Evolutionary conservation across 2,888 invertebrate genomes (phyloP).

Genomic region (Deroplatys truncata): DNA sequence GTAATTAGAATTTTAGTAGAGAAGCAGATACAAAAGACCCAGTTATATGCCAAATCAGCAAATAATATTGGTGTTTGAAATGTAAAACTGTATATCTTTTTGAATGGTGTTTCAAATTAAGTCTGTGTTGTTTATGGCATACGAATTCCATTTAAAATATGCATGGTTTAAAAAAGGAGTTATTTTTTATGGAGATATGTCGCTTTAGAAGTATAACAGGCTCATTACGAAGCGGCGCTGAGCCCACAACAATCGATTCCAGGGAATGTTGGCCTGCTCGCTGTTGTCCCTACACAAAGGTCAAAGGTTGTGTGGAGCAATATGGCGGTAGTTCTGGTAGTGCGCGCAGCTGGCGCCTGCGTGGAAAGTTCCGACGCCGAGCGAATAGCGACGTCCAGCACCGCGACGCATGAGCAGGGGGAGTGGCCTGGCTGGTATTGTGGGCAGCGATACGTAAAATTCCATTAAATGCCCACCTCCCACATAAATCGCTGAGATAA

Average conservation of each 20-base stretch:
- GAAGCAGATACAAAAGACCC: too few relatives aligned
- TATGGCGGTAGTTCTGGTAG: neutral
- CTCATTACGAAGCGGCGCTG: neutral
- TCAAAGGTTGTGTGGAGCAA: neutral
- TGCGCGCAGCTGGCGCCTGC: neutral
- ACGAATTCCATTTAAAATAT: too few relatives aligned
- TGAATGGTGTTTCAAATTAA: too few relatives aligned
- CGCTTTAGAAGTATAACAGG: neutral
- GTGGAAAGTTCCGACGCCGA: neutral
- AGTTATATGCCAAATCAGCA: too few relatives aligned
- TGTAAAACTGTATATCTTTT: too few relatives aligned
- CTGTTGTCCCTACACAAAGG: neutral
- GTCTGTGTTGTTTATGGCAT: too few relatives aligned
- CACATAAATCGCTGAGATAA: neutral
- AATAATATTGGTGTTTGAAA: too few relatives aligned
- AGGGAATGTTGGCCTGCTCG: neutral
- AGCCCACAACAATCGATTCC: neutral
- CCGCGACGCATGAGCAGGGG: neutral
- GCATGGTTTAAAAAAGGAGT: too few relatives aligned
- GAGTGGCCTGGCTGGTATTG: neutral
- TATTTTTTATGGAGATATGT: neutral
- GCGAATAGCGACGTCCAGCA: neutral
- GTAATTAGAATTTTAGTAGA: too few relatives aligned
- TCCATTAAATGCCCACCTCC: slow-evolving; percentile 11
- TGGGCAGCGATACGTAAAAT: slow-evolving; percentile 5